Evolutionary conservation across 2,888 invertebrate genomes (phyloP).

Genomic region (Yponomeuta cagnagella): DNA sequence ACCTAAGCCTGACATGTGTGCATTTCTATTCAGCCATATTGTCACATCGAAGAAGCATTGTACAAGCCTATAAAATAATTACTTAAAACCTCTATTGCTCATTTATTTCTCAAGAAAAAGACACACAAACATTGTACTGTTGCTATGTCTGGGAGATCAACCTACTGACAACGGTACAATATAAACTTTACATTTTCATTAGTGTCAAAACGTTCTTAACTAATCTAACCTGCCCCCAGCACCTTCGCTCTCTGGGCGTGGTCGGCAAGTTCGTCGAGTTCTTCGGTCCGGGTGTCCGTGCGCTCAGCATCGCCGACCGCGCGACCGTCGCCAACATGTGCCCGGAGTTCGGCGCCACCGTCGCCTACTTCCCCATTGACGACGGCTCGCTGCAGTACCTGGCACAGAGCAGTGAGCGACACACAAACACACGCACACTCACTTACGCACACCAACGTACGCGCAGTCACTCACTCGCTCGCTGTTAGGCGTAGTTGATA

Average conservation of each 20-base stretch:
- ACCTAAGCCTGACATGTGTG: too few species aligned
- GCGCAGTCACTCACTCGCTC: background rate
- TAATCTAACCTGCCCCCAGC: conserved; percentile 57
- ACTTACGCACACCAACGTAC: background rate
- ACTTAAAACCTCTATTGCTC: too few species aligned
- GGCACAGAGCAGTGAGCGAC: conserved; percentile 73
- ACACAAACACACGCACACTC: too few species aligned
- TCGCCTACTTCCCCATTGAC: conserved; percentile 96
- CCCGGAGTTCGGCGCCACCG: conserved; percentile 96
- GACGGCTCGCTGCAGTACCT: conserved; percentile 87
- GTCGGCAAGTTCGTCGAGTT: conserved; percentile 99
- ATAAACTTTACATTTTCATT: background rate
- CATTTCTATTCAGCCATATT: too few species aligned
- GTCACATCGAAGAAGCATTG: too few species aligned
- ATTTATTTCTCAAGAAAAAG: too few species aligned
- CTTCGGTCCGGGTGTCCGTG: conserved; percentile 91
- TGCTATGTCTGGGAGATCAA: too few species aligned
- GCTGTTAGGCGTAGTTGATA: background rate
- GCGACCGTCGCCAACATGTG: conserved; percentile 99
- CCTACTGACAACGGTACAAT: too few species aligned
- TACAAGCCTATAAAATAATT: too few species aligned
- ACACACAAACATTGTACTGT: too few species aligned
- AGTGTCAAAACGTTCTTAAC: background rate
- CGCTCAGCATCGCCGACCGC: conserved; percentile 94
- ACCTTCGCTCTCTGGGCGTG: conserved; percentile 93